phyloP scores from a whole-genome alignment of 2,797 vertebrate genomes.

The Tolypeutes matacus region DNA sequence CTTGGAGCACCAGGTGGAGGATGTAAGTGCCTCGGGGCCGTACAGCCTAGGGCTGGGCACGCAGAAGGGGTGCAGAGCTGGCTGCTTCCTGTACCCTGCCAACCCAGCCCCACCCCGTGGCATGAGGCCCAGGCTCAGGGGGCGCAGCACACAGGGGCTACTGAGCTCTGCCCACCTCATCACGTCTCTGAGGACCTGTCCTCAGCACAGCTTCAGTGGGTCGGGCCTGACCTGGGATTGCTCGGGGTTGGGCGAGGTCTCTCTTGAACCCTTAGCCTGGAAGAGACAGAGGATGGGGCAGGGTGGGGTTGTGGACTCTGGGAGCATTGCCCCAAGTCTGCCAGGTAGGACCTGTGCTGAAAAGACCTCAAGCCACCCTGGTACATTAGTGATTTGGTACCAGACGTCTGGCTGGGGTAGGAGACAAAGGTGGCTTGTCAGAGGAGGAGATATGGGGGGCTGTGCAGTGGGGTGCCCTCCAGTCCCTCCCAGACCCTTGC shows the following conservation, averaged over 20 bases:
- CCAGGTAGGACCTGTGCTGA: neutral
- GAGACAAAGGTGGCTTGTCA: neutral
- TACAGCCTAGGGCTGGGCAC: neutral
- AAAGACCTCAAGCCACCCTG: neutral
- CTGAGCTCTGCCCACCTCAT: too few species aligned
- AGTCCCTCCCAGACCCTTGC: neutral
- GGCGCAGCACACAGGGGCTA: neutral
- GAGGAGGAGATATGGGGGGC: neutral
- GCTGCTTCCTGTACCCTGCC: neutral
- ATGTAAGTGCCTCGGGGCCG: neutral
- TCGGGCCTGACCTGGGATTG: neutral
- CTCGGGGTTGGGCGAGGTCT: neutral
- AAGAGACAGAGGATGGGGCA: neutral
- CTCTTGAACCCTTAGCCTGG: neutral
- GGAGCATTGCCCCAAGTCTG: neutral
- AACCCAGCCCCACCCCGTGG: neutral
- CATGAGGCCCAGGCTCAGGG: too few species aligned
- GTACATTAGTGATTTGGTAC: neutral
- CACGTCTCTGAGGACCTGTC: neutral
- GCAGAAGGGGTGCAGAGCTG: neutral
- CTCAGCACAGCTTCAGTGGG: neutral
- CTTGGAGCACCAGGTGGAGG: neutral
- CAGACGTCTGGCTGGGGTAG: fast-evolving
- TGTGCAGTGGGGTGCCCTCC: neutral
- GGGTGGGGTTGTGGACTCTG: neutral